Evolutionary conservation across 2,797 vertebrate species (phyloP).

Genomic region (Kryptolebias ocellatus): DNA sequence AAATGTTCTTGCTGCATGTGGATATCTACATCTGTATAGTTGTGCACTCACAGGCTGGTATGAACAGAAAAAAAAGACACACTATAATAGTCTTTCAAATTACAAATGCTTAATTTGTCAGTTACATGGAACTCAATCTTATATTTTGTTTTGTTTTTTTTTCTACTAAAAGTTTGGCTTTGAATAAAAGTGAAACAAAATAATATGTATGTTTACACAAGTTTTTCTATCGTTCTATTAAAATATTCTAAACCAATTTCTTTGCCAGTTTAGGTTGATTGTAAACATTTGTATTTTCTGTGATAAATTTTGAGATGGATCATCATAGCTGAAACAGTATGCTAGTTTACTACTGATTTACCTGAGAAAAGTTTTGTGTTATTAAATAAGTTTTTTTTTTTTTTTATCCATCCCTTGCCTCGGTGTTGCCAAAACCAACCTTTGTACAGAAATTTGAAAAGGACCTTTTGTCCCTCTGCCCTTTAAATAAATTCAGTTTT

Average conservation of each 20-base stretch:
- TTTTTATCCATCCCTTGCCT: conserved; percentile 1
- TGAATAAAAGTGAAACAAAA: conserved; percentile 35
- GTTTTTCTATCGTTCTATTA: conserved; percentile 7
- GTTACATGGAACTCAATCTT: conserved; percentile 16
- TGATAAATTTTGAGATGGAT: conserved; percentile 7
- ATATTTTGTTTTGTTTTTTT: conserved; percentile 10
- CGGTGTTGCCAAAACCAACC: conserved; percentile 29
- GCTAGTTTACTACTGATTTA: not conserved
- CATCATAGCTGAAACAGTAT: not conserved
- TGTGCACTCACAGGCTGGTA: conserved; percentile 51
- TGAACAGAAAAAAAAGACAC: conserved; percentile 14
- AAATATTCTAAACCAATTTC: conserved; percentile 28
- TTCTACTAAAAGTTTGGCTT: conserved; percentile 48
- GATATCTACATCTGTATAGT: conserved; percentile 35
- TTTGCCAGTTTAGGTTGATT: conserved; percentile 54
- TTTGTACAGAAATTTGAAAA: conserved; percentile 45
- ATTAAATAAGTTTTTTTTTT: not conserved
- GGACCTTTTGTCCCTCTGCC: conserved; percentile 40
- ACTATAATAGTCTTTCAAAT: conserved; percentile 32
- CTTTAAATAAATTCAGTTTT: conserved; percentile 59
- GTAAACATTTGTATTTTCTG: conserved; percentile 29
- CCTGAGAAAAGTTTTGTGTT: not conserved
- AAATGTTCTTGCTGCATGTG: conserved; percentile 72
- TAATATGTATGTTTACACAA: conserved; percentile 50
- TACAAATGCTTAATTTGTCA: conserved; percentile 23